Base-by-base conservation (phyloP, 2,113 vertebrate genomes). In the Tautogolabrus adspersus region DNA sequence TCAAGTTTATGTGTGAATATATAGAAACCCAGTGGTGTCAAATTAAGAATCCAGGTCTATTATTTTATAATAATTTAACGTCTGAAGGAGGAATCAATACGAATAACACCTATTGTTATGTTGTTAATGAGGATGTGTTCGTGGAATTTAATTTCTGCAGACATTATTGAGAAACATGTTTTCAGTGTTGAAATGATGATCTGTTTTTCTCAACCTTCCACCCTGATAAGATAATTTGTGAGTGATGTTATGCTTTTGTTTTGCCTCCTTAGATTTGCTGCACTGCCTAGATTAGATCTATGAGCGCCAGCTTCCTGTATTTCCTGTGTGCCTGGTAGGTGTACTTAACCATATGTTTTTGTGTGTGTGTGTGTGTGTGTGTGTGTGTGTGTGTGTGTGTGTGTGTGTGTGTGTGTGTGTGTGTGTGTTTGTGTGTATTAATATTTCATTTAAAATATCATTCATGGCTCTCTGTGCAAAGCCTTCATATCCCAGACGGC, bases 281-380 rank as follows among this genome's bases (percentile, higher is more conserved):
- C 65, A 49, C 69, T 77, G 54, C 54, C 26, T 15, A 38, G 64
- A 87, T 86, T 69, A 66, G 37, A 75, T 86, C 81, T 84, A 15
- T 75, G 46, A 82, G 59, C 18, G 68, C 42, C 52, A 63, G 82
- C 68, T 61, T 77, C 47, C 73, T 83, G 47, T 82, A 69, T 73
- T 87, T 74, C 80, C 83, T 91, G 65, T 67, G 52, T 67, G 60
- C 66, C 47, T 66, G 60, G 79, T 66, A 61, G 42, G n/a, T 73
- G 66, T 55, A 47, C 37, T 62, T 34, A 69, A 72, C 78, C 56
- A 22, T 79, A 40, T 75, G 83, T 82, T 21, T 72, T 15, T 18
- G 46, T 47, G 46, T 47, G 3, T 16, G 46, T 16, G 13, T 12
- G 15, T 47, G 46, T 18, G 46, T 47, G 13, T 44, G 42, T 44